Evolutionary conservation across 2,797 vertebrate species (phyloP).

Genomic region (Rhinoraja longicauda): DNA sequence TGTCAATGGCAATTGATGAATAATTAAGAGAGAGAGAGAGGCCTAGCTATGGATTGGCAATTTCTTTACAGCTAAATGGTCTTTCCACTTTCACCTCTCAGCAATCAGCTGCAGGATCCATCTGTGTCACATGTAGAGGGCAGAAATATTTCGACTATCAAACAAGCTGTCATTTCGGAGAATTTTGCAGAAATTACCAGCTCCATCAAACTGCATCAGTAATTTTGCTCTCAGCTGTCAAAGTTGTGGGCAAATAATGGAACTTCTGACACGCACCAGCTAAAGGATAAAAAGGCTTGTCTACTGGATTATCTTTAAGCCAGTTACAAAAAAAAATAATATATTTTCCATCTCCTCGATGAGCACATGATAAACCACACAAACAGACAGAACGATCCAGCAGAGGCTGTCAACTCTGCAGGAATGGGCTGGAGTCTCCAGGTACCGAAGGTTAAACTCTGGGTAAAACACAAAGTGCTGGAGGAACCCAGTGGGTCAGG

Average conservation of each 20-base stretch:
- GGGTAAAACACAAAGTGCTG: no score
- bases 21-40: slow-evolving; percentile 1
- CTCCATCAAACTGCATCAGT: slow-evolving; percentile 37
- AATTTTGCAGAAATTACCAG: slow-evolving; percentile 35
- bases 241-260: slow-evolving; percentile 30
- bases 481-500: no score
- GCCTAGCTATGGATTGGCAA: background rate
- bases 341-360: background rate
- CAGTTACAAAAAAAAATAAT: background rate
- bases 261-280: background rate
- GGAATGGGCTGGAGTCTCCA: background rate
- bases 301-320: background rate
- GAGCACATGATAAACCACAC: background rate
- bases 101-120: background rate
- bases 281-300: slow-evolving; percentile 1
- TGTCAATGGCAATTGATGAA: slow-evolving; percentile 17
- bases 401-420: background rate
- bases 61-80: background rate
- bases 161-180: slow-evolving; percentile 19
- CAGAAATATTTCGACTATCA: slow-evolving; percentile 20
- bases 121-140: slow-evolving; percentile 13
- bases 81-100: background rate
- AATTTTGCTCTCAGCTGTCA: background rate
- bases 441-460: background rate
- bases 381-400: background rate